phyloP scores from a whole-genome alignment of 2,797 vertebrate species.

The Rhinella marina region DNA sequence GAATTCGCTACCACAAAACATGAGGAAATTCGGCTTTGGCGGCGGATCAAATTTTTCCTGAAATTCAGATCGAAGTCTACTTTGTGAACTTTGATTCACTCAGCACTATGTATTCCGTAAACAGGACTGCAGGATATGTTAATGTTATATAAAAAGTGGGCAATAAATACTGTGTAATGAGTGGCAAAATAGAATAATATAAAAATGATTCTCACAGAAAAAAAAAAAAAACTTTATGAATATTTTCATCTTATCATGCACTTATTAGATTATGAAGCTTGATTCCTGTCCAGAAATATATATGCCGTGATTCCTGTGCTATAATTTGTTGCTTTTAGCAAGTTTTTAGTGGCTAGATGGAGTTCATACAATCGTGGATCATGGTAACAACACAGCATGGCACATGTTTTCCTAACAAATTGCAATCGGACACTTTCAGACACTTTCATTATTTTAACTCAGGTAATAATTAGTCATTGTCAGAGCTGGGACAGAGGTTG shows the following conservation, averaged over 20 bases:
- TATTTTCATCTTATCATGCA: not conserved
- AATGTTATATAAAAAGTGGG: no score
- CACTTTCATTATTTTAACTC: slow-evolving; percentile 89
- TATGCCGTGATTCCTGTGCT: not conserved
- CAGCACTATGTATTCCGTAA: no score
- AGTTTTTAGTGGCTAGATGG: slow-evolving; percentile 80
- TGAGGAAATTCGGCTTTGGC: no score
- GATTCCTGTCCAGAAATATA: not conserved
- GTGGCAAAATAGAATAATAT: no score
- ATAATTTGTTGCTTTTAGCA: slow-evolving; percentile 75
- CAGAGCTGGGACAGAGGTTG: slow-evolving; percentile 83
- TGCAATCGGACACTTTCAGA: slow-evolving; percentile 86
- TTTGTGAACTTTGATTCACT: no score
- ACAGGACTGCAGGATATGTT: no score
- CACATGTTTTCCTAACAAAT: slow-evolving; percentile 87
- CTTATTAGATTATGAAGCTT: not conserved
- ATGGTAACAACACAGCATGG: slow-evolving; percentile 78
- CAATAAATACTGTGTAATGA: no score
- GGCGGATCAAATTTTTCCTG: no score
- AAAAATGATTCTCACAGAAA: no score
- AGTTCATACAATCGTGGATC: slow-evolving; percentile 76
- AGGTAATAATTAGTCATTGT: slow-evolving; percentile 89
- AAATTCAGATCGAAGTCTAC: no score
- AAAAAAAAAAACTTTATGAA: no score
- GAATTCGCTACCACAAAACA: no score